Evolutionary conservation across 2,113 vertebrate species (phyloP).

Genomic region (Cyphomyrus discorhynchus): DNA sequence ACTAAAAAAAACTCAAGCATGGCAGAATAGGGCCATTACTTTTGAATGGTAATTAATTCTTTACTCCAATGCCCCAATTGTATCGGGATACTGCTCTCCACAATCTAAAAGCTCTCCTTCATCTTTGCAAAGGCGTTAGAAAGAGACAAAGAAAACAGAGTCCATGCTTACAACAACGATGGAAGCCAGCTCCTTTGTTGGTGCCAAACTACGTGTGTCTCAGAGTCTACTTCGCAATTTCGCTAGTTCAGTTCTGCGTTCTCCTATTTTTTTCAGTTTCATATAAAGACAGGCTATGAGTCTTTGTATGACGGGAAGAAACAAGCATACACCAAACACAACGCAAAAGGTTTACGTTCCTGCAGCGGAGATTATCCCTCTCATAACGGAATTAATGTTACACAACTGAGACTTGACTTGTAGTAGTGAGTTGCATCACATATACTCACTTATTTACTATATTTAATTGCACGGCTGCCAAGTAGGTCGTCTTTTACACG

Average conservation of each 20-base stretch:
- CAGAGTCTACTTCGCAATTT: constrained; percentile 17
- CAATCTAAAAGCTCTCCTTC: constrained; percentile 35
- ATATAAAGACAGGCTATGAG: not conserved
- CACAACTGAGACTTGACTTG: not conserved
- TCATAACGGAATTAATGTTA: not conserved
- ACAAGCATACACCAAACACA: not conserved
- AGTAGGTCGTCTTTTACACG: not conserved
- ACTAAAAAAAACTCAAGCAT: constrained; percentile 38
- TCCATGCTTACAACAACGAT: constrained; percentile 31
- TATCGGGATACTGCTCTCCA: constrained; percentile 35
- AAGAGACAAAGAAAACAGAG: constrained; percentile 35
- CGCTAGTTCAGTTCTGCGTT: not conserved
- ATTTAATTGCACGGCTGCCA: not conserved
- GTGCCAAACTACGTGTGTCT: constrained; percentile 24
- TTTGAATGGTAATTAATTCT: constrained; percentile 53
- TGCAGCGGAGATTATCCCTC: not conserved
- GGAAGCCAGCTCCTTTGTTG: constrained; percentile 30
- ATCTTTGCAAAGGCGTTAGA: constrained; percentile 35
- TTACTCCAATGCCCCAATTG: constrained; percentile 50
- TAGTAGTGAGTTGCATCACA: not conserved
- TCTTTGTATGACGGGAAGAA: not conserved
- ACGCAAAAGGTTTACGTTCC: not conserved
- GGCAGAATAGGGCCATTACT: constrained; percentile 47
- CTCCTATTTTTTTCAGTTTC: not conserved
- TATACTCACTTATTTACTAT: not conserved